Evolutionary conservation across 2,113 vertebrate species (phyloP).

Genomic region (Anoura caudifer): DNA sequence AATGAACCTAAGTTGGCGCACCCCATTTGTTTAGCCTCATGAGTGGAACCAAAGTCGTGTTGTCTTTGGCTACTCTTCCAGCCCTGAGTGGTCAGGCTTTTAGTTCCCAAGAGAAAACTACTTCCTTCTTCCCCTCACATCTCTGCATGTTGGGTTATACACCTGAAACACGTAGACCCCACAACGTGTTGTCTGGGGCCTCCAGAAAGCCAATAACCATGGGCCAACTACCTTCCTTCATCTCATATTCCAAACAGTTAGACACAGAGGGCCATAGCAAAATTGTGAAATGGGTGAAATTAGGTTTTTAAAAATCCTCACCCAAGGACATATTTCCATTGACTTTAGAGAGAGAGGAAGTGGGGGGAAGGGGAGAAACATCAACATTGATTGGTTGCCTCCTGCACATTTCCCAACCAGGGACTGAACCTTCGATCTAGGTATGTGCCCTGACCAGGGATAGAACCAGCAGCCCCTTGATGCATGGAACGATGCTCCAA

Average conservation of each 20-base stretch:
- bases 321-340: no score
- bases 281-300: background rate
- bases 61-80: background rate
- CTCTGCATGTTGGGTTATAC: background rate
- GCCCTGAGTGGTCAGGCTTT: background rate
- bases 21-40: background rate
- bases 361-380: no score
- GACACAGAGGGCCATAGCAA: background rate
- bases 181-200: background rate
- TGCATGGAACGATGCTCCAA: no score
- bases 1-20: background rate
- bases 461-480: no score
- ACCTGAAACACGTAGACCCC: background rate
- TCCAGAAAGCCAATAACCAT: background rate
- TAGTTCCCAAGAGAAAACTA: background rate
- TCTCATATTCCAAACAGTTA: background rate
- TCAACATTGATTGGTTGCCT: no score
- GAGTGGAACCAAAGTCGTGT: background rate
- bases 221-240: background rate
- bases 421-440: no score
- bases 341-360: no score
- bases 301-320: no score
- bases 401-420: no score
- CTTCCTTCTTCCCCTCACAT: background rate
- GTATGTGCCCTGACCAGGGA: no score